Evolutionary conservation across 2,797 vertebrate species (phyloP).

Genomic region (Rhinoraja longicauda): DNA sequence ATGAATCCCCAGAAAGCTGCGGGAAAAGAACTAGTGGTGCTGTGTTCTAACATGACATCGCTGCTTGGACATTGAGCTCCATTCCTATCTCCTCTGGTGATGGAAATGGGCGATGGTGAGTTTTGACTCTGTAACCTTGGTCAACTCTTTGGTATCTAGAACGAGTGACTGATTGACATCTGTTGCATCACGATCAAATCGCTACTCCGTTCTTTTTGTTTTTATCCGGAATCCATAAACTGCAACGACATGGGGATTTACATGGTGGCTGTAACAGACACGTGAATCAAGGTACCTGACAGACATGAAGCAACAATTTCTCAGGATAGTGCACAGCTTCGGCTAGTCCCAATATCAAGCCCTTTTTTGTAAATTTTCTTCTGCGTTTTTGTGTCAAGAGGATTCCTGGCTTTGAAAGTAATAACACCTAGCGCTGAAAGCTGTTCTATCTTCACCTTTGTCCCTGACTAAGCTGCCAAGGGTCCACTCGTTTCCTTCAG

Average conservation of each 20-base stretch:
- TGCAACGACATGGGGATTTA: neutral
- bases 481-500: too few relatives aligned
- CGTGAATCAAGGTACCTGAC: neutral
- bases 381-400: neutral
- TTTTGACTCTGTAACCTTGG: neutral
- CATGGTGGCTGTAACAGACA: neutral
- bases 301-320: neutral
- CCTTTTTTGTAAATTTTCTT: neutral
- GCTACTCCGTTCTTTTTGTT: neutral
- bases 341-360: neutral
- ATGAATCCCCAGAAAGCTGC: neutral
- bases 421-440: neutral
- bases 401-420: neutral
- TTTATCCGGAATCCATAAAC: neutral
- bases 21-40: neutral
- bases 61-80: neutral
- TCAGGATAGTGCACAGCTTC: neutral
- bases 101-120: too few relatives aligned
- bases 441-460: neutral
- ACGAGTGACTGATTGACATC: neutral
- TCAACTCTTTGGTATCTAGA: neutral
- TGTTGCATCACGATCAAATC: neutral
- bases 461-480: neutral
- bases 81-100: neutral
- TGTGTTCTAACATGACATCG: neutral